Base-by-base conservation (phyloP, 2,113 vertebrate genomes). In the Octodon degus region DNA sequence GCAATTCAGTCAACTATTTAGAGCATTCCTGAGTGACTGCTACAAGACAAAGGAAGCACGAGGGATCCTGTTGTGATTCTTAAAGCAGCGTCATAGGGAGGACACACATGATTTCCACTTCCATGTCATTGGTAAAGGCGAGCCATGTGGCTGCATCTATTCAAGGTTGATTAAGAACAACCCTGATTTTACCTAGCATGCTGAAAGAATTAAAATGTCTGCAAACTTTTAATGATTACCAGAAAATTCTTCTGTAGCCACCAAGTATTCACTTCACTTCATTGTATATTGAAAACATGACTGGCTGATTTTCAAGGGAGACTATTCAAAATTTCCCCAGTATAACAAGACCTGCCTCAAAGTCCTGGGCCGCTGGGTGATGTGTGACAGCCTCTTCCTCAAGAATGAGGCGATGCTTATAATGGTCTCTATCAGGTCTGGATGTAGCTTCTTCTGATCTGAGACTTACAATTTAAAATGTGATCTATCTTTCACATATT, bases 161-260 rank as follows among this genome's bases (percentile, higher is more conserved):
- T 84, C 43, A 89, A 94, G 43, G n/a, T 40, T 72, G 34, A 55
- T 40, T 60, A 65, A 83, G 17, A 96, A 74, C n/a, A 93, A 86
- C 63, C 13, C 13, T 68, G 55, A 17, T 32, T 94, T 94, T 67
- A 65, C 53, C 17, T 13, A 84, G 24, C 22, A 79, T 24, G 17
- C 74, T 37, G 53, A 40, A 87, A 91, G 40, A 58, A 25, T 34
- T 82, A 27, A 16, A 77, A n/a, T 89, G 83, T 77, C 92, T 94
- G 24, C 53, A 65, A 86, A 93, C 0, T 74, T 12, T 43, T 86
- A 94, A 53, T 63, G 53, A 85, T 89, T 86, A 72, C 30, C 14
- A 86, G 62, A 74, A 8, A 84, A 63, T 7, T 50, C 22, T 60
- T 89, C 60, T n/a, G 40, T 92, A 30, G 34, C 68, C 16, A 85